These are phyloP conservation scores for Hetaerina titia DNA, from an alignment of 2,888 invertebrate genomes.

Conservation along the genomic window DNA sequence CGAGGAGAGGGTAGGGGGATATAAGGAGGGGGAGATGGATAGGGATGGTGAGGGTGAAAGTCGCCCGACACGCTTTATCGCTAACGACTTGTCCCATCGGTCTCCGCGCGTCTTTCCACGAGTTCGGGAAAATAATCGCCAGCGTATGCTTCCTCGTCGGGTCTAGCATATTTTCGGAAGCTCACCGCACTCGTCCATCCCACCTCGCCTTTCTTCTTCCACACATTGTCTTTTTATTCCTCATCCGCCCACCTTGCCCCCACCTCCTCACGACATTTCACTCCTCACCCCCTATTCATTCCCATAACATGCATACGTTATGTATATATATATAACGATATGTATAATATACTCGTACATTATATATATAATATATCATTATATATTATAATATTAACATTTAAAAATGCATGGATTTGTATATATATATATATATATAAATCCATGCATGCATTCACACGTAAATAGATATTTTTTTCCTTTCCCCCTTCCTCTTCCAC, in stretches of 20 bases:
- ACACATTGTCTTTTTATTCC: background rate
- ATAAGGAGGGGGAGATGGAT: too few species aligned
- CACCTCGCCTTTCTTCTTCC: background rate
- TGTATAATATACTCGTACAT: too few species aligned
- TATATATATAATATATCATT: too few species aligned
- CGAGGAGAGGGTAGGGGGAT: background rate
- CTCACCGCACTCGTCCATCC: background rate
- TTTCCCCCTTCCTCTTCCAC: background rate
- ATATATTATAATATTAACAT: too few species aligned
- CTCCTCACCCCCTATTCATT: too few species aligned
- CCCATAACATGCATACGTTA: too few species aligned
- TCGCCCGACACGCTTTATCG: background rate
- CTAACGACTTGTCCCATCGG: slow-evolving; percentile 18
- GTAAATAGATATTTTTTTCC: background rate
- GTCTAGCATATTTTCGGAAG: background rate
- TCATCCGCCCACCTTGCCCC: background rate
- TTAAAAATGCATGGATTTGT: too few species aligned
- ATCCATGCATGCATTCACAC: too few species aligned
- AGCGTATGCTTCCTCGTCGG: background rate
- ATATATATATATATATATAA: too few species aligned
- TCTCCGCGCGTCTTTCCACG: background rate
- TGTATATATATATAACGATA: too few species aligned
- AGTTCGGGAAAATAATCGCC: background rate
- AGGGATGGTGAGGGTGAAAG: background rate
- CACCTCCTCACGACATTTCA: background rate